Conservation (phyloP, 2,797 vertebrate genomes). For the Mus minutoides region DNA sequence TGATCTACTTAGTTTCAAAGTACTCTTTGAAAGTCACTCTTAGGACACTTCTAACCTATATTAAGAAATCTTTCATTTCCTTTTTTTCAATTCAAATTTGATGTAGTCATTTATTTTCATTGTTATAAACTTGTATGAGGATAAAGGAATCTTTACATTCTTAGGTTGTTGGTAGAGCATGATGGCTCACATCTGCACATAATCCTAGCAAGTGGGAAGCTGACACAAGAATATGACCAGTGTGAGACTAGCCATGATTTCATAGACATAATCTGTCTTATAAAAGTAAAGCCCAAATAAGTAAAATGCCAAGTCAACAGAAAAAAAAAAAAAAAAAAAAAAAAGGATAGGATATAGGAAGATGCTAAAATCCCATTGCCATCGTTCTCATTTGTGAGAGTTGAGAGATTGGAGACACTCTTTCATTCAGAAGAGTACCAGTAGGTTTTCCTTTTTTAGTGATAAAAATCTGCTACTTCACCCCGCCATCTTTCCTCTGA, state of each 20-base stretch:
- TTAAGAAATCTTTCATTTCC: background rate
- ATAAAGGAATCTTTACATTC: background rate
- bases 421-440: slow-evolving; percentile 42
- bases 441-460: slow-evolving; percentile 64
- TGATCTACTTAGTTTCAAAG: background rate
- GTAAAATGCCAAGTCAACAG: background rate
- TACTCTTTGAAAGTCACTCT: background rate
- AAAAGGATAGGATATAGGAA: background rate
- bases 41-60: background rate
- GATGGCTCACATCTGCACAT: background rate
- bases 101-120: background rate
- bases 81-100: background rate
- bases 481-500: too few relatives aligned
- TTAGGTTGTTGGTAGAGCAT: background rate
- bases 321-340: background rate
- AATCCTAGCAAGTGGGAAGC: background rate
- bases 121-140: background rate
- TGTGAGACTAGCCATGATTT: background rate
- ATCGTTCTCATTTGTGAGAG: background rate
- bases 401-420: background rate
- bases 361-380: background rate
- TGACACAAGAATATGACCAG: background rate
- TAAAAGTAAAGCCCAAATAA: background rate
- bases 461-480: slow-evolving; percentile 59
- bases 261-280: background rate